phyloP scores from a whole-genome alignment of 2,797 vertebrate genomes.

The Naso thynnoides region DNA sequence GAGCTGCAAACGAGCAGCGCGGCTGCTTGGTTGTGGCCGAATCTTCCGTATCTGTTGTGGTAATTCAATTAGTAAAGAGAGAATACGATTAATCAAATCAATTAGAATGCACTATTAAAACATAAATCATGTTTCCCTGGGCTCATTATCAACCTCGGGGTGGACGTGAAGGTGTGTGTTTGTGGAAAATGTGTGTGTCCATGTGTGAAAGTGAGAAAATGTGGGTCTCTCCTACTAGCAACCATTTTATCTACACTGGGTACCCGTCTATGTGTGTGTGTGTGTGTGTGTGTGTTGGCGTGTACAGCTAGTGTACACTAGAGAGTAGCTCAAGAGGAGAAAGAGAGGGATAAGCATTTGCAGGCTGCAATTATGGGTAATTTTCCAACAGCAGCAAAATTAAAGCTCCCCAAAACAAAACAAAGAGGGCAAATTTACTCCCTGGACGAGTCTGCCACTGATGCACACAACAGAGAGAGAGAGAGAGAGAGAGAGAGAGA shows the following conservation, averaged over 20 bases:
- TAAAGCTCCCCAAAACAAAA: conserved; percentile 87
- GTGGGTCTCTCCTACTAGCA: conserved; percentile 64
- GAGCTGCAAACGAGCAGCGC: conserved; percentile 62
- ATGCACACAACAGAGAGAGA: conserved; percentile 55
- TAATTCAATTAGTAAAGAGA: conserved; percentile 82
- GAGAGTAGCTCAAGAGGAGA: conserved; percentile 71
- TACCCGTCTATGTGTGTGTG: conserved; percentile 44
- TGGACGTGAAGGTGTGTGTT: conserved; percentile 26
- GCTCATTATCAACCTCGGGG: conserved; percentile 74
- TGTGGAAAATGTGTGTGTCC: conserved; percentile 46
- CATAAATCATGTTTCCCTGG: conserved; percentile 78
- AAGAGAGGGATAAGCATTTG: conserved; percentile 83
- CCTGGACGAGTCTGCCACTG: conserved; percentile 78
- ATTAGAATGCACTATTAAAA: conserved; percentile 77
- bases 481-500: conserved; percentile 20
- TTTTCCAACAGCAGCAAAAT: conserved; percentile 88
- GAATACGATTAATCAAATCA: conserved; percentile 83
- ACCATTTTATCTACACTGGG: conserved; percentile 66
- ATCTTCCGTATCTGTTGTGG: conserved; percentile 79
- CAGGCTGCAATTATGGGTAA: conserved; percentile 88
- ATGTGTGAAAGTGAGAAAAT: conserved; percentile 67
- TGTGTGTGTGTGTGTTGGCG: conserved; percentile 34
- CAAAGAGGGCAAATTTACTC: conserved; percentile 81
- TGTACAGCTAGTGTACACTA: conserved; percentile 59
- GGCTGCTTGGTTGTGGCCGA: conserved; percentile 62